These are phyloP conservation scores for Panonychus citri DNA, from an alignment of 1,140 invertebrate species.

Conservation along the genomic window DNA sequence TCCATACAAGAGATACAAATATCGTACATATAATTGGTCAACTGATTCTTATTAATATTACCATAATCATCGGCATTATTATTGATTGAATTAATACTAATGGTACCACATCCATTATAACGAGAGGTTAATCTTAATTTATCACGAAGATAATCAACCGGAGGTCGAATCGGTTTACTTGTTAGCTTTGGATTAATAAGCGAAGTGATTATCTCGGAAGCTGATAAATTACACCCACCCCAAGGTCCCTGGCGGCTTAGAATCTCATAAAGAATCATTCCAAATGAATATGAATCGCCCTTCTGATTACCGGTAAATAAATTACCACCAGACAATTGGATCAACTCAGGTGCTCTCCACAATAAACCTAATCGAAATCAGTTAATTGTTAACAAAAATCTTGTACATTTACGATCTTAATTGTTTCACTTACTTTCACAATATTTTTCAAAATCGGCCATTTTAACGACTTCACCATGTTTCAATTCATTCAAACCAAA, in stretches of 20 bases:
- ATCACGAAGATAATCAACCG: constrained; percentile 59
- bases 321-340: constrained; percentile 30
- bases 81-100: no score
- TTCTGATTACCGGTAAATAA: constrained; percentile 33
- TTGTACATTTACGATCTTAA: neutral
- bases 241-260: constrained; percentile 39
- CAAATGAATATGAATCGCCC: constrained; percentile 29
- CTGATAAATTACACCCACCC: constrained; percentile 29
- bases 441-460: neutral
- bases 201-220: constrained; percentile 16
- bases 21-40: constrained; percentile 35
- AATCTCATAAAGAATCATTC: constrained; percentile 44
- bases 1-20: constrained; percentile 33
- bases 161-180: constrained; percentile 52
- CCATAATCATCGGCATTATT: constrained; percentile 23
- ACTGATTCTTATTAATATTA: constrained; percentile 32
- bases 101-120: constrained; percentile 21
- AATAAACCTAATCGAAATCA: constrained; percentile 45
- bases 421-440: neutral
- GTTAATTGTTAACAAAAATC: no score
- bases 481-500: constrained; percentile 58
- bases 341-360: constrained; percentile 84
- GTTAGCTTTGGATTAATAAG: constrained; percentile 3
- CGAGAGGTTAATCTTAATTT: constrained; percentile 34
- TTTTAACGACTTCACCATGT: constrained; percentile 33